These are phyloP conservation scores for Plebejus melissa DNA, from an alignment of 2,888 invertebrate species.

Conservation along the genomic window DNA sequence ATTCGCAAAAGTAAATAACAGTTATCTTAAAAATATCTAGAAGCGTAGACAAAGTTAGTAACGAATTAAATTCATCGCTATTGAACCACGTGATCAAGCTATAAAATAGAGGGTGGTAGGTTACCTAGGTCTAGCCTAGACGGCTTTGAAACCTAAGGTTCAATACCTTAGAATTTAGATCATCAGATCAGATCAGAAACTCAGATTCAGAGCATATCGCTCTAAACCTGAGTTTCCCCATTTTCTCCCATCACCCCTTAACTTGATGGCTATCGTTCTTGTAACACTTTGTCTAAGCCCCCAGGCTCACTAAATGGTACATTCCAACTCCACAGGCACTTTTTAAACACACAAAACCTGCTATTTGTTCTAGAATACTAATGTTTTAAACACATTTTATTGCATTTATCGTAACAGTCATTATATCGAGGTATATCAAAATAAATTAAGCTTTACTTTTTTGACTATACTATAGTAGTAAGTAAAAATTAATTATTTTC, in stretches of 20 bases:
- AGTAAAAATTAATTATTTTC: background rate
- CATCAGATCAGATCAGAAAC: too few relatives aligned
- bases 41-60: background rate
- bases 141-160: too few relatives aligned
- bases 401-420: background rate
- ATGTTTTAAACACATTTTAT: conserved; percentile 2
- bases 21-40: conserved; percentile 12
- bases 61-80: background rate
- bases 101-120: background rate
- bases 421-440: conserved; percentile 11
- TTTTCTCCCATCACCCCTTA: background rate
- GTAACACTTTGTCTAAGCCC: background rate
- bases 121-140: too few relatives aligned
- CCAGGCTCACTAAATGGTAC: conserved; percentile 14
- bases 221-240: background rate
- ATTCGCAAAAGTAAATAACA: conserved; percentile 18
- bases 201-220: too few relatives aligned
- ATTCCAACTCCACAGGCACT: conserved; percentile 24
- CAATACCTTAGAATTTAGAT: too few relatives aligned
- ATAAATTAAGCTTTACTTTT: conserved; percentile 10
- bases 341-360: conserved; percentile 17
- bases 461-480: background rate
- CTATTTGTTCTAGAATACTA: background rate
- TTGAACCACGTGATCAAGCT: background rate
- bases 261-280: background rate